Evolutionary conservation across 1,140 invertebrate species (phyloP).

Genomic region (Akabosia matsudoensis): DNA sequence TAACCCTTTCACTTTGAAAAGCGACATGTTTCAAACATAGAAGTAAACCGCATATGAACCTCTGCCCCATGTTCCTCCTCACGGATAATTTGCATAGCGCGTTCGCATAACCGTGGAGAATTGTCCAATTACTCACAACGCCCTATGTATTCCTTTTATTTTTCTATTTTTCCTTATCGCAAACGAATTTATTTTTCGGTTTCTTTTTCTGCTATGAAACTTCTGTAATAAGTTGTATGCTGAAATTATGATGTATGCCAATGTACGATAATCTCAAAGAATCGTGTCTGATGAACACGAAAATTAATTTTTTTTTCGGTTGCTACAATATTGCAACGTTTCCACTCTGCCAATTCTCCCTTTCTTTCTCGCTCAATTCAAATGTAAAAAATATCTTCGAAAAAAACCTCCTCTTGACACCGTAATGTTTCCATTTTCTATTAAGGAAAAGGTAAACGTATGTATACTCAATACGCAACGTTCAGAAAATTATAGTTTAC

Average conservation of each 20-base stretch:
- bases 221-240: too few relatives aligned
- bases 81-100: constrained; percentile 26
- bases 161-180: not conserved
- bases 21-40: not conserved
- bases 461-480: too few relatives aligned
- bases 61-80: too few relatives aligned
- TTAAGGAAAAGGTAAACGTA: too few relatives aligned
- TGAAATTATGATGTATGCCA: constrained; percentile 16
- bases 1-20: not conserved
- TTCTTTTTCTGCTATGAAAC: not conserved
- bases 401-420: too few relatives aligned
- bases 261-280: not conserved
- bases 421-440: too few relatives aligned
- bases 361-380: too few relatives aligned
- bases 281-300: not conserved
- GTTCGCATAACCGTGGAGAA: constrained; percentile 41
- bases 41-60: too few relatives aligned
- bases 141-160: constrained; percentile 20
- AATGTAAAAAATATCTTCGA: too few relatives aligned
- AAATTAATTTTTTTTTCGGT: not conserved
- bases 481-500: too few relatives aligned
- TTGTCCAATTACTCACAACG: constrained; percentile 29
- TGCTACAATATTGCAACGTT: too few relatives aligned
- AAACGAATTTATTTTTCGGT: not conserved
- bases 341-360: too few relatives aligned